Conservation (phyloP, 37 sponge, comb jelly and placozoan genomes). For the Dysidea cf. avara region DNA sequence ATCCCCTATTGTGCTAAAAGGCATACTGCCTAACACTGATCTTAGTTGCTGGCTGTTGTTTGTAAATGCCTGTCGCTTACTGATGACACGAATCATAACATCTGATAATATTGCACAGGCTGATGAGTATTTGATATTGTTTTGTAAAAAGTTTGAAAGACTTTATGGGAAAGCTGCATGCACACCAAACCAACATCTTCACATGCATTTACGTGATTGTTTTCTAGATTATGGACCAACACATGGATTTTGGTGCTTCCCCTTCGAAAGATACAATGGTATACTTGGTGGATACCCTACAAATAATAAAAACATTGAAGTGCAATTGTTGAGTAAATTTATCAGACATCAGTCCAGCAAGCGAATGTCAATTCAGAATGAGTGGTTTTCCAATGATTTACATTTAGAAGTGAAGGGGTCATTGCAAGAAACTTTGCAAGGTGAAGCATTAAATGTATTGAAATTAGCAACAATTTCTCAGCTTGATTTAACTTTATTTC, state of each 20-base stretch:
- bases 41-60: slow-evolving; percentile 52
- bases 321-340: slow-evolving; percentile 57
- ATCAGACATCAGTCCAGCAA: too few species aligned
- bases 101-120: slow-evolving; percentile 26
- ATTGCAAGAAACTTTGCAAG: too few species aligned
- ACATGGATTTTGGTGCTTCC: slow-evolving; percentile 63
- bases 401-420: too few species aligned
- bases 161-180: slow-evolving; percentile 43
- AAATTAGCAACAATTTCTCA: too few species aligned
- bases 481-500: neutral
- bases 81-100: slow-evolving; percentile 26
- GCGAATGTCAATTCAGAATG: too few species aligned
- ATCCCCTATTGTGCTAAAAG: slow-evolving; percentile 46
- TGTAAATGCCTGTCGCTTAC: slow-evolving; percentile 48
- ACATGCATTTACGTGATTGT: slow-evolving; percentile 41
- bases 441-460: too few species aligned
- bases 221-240: slow-evolving; percentile 58
- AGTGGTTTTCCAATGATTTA: too few species aligned
- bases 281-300: slow-evolving; percentile 40
- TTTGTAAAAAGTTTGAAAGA: slow-evolving; percentile 20
- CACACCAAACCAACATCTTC: slow-evolving; percentile 57
- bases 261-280: slow-evolving; percentile 62
- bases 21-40: slow-evolving; percentile 29
- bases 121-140: slow-evolving; percentile 25
- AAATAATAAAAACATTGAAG: slow-evolving; percentile 36